Percentiles rank a stretch among this genome's conserved stretches.
These are phyloP conservation scores for Rostrhamus sociabilis DNA, from an alignment of 2,797 vertebrate genomes.

Conservation along the genomic window DNA sequence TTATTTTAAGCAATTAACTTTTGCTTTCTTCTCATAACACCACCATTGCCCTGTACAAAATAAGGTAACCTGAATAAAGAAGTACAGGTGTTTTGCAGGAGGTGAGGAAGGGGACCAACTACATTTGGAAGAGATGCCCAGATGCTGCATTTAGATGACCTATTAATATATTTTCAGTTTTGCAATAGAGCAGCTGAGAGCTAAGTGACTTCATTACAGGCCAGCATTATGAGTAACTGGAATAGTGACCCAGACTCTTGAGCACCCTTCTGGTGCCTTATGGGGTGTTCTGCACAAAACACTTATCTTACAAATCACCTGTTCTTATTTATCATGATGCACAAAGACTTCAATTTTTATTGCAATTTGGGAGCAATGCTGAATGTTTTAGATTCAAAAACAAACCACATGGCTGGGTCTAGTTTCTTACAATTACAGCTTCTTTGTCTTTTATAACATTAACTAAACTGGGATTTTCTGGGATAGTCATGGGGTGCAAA, in stretches of 20 bases:
- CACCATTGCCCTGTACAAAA: neutral
- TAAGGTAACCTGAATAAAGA: neutral
- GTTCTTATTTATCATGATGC: neutral
- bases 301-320: neutral
- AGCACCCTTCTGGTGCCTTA: neutral
- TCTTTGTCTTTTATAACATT: neutral
- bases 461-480: neutral
- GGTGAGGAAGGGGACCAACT: neutral
- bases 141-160: neutral
- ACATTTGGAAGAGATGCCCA: neutral
- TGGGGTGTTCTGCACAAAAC: neutral
- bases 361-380: neutral
- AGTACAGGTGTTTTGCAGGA: neutral
- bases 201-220: neutral
- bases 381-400: neutral
- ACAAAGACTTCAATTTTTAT: neutral
- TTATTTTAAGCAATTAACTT: neutral
- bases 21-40: neutral
- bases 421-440: neutral
- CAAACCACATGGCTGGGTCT: neutral
- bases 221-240: neutral
- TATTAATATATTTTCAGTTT: constrained; percentile 11
- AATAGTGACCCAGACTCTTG: neutral
- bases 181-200: neutral
- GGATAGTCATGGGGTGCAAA: neutral